Evolutionary conservation across 2,113 vertebrate genomes (phyloP).

Genomic region (Gallinago paraguaiae): DNA sequence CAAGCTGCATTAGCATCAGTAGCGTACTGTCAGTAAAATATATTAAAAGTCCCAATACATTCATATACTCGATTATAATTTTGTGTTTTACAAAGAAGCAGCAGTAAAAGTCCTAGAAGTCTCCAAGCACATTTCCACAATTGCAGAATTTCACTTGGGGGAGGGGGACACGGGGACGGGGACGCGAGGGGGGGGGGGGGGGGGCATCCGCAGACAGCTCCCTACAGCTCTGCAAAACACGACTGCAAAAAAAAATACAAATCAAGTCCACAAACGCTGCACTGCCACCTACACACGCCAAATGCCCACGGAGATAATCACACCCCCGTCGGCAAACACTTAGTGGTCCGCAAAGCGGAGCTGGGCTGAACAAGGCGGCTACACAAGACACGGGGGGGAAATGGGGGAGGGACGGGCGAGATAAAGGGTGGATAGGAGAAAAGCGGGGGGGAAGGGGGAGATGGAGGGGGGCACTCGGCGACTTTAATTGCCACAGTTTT

Average conservation of each 20-base stretch:
- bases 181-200: too few relatives aligned
- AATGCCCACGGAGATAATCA: neutral
- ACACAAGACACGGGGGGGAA: neutral
- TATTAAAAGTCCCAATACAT: neutral
- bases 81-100: neutral
- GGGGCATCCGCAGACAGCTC: neutral
- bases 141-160: neutral
- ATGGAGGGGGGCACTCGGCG: neutral
- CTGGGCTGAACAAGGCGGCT: neutral
- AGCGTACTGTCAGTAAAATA: neutral
- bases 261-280: neutral
- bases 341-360: slow-evolving; percentile 8
- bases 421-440: too few relatives aligned
- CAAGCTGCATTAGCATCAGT: neutral
- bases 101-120: neutral
- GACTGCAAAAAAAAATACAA: neutral
- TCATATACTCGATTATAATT: neutral
- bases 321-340: neutral
- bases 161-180: too few relatives aligned
- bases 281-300: neutral
- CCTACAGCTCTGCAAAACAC: neutral
- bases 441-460: neutral
- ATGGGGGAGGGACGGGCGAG: neutral
- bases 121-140: neutral
- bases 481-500: neutral